Evolutionary conservation across 2,797 vertebrate genomes (phyloP).

Genomic region (Lemur catta): DNA sequence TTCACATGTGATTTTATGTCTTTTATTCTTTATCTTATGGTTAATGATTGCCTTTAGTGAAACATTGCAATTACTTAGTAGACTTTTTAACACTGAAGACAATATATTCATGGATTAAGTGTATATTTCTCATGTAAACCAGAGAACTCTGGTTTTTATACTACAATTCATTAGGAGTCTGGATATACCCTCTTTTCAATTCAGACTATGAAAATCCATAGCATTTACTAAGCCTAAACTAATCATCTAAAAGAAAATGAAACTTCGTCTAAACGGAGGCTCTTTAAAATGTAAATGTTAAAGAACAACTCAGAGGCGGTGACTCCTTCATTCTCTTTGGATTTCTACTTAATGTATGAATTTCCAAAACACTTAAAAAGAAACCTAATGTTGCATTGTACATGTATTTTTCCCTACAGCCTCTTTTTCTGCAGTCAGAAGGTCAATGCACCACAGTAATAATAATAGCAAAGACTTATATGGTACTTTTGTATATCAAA

Average conservation of each 20-base stretch:
- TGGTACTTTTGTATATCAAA: neutral
- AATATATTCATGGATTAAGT: neutral
- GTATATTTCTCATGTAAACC: neutral
- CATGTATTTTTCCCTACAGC: neutral
- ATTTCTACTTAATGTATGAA: neutral
- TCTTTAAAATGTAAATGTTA: neutral
- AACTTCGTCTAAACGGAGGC: neutral
- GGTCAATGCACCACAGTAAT: neutral
- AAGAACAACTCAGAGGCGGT: neutral
- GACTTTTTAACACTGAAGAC: neutral
- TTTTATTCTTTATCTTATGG: neutral
- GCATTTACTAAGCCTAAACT: neutral
- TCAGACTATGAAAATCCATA: constrained; percentile 2
- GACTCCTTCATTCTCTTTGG: neutral
- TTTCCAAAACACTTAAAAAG: neutral
- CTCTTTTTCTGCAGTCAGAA: neutral
- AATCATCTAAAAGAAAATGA: neutral
- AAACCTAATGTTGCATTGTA: neutral
- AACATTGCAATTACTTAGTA: neutral
- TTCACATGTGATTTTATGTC: neutral
- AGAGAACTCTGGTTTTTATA: neutral
- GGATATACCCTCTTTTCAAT: neutral
- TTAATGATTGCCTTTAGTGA: neutral
- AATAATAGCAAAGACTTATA: neutral
- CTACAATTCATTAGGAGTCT: neutral